phyloP scores from a whole-genome alignment of 2,113 vertebrate species.

The Lathamus discolor region DNA sequence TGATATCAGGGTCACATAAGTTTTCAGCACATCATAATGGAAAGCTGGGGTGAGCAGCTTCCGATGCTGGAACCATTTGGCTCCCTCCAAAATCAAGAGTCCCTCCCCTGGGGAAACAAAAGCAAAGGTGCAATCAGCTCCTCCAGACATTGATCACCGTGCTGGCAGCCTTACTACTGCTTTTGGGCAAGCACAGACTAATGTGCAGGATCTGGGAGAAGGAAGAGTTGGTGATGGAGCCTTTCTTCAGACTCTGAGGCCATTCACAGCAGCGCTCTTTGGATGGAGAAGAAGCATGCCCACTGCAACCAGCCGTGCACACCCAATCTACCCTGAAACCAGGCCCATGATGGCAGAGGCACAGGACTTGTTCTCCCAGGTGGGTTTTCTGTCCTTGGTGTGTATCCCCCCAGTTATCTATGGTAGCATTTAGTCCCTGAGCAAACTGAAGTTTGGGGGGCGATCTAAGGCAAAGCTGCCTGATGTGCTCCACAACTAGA shows the following conservation, averaged over 20 bases:
- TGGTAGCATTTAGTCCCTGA: background rate
- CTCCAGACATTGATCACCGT: background rate
- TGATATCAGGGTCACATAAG: slow-evolving; percentile 78
- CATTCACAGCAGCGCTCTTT: fast-evolving
- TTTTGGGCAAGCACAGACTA: background rate
- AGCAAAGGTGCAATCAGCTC: background rate
- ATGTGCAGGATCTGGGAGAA: background rate
- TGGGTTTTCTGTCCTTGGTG: background rate
- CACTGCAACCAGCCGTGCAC: background rate
- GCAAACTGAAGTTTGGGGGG: background rate
- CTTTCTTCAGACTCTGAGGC: background rate
- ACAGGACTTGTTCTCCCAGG: background rate
- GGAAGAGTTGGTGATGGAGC: background rate
- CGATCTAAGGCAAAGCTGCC: background rate
- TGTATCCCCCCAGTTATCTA: background rate
- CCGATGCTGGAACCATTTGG: slow-evolving; percentile 87
- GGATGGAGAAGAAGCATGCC: background rate
- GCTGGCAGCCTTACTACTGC: background rate
- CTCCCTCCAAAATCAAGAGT: slow-evolving; percentile 77
- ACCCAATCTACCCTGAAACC: background rate
- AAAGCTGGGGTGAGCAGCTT: slow-evolving; percentile 89
- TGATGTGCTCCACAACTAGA: background rate
- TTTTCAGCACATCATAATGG: slow-evolving; percentile 86
- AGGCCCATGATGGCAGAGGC: background rate
- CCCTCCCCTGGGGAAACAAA: slow-evolving; percentile 76